Percentiles rank a stretch among this genome's conserved stretches.
Conservation (phyloP, 2,797 vertebrate genomes). For the Euthynnus affinis region DNA sequence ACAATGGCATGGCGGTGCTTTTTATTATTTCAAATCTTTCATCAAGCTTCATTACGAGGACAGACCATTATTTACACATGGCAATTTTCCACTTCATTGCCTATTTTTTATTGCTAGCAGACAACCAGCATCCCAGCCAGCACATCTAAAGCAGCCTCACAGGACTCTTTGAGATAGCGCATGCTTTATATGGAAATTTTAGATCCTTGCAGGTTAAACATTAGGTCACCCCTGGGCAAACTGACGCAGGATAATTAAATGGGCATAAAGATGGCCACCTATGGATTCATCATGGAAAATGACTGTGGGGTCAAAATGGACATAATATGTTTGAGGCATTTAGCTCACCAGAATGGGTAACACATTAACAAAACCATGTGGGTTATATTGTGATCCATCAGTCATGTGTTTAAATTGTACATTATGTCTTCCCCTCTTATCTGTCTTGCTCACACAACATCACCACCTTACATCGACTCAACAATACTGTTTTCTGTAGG, state of each 20-base stretch:
- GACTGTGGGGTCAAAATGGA: slow-evolving; percentile 24
- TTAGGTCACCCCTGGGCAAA: slow-evolving; percentile 28
- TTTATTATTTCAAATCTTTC: slow-evolving; percentile 56
- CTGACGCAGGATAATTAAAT: slow-evolving; percentile 29
- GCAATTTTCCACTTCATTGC: slow-evolving; percentile 61
- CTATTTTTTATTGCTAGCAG: slow-evolving; percentile 51
- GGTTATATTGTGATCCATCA: not conserved
- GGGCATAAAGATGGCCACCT: not conserved
- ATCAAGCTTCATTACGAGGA: slow-evolving; percentile 58
- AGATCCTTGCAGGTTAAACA: slow-evolving; percentile 30
- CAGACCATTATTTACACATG: slow-evolving; percentile 63
- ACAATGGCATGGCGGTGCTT: slow-evolving; percentile 42
- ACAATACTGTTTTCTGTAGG: no score
- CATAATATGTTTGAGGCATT: slow-evolving; percentile 11
- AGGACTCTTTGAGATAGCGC: slow-evolving; percentile 34
- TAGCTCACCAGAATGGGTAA: not conserved
- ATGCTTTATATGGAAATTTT: slow-evolving; percentile 44
- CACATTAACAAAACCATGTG: not conserved
- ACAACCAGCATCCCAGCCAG: slow-evolving; percentile 32
- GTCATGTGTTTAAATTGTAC: not conserved
- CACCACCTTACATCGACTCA: not conserved
- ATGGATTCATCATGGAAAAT: slow-evolving; percentile 24
- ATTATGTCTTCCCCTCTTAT: not conserved
- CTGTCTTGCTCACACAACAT: not conserved
- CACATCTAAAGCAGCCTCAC: slow-evolving; percentile 16